Percentiles rank a stretch among this genome's conserved stretches.
Conservation (phyloP, 2,888 invertebrate species). For the Cheilosia variabilis region DNA sequence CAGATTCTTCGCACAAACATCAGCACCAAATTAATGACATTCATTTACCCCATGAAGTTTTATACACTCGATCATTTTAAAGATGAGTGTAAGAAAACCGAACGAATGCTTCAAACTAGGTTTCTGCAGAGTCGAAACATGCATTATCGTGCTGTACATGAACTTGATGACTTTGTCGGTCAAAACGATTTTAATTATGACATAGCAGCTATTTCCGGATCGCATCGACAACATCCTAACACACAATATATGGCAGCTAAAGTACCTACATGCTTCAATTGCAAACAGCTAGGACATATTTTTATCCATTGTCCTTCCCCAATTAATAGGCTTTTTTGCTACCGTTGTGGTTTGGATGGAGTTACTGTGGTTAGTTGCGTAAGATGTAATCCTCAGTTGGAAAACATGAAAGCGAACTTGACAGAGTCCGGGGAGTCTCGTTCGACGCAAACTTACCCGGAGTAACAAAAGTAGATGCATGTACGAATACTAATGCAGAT, state of each 20-base stretch:
- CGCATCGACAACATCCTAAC: background rate
- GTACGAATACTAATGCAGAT: background rate
- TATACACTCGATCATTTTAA: background rate
- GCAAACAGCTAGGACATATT: background rate
- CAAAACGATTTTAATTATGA: background rate
- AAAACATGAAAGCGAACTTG: background rate
- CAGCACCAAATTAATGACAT: background rate
- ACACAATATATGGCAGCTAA: background rate
- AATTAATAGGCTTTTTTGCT: conserved; percentile 12
- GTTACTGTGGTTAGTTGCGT: background rate
- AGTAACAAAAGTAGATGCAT: conserved; percentile 4
- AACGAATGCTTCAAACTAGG: background rate
- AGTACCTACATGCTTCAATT: background rate
- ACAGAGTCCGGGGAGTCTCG: conserved; percentile 2
- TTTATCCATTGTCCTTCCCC: background rate
- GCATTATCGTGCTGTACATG: background rate
- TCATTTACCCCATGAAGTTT: conserved; percentile 6
- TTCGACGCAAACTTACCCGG: conserved; percentile 12
- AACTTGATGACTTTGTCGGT: background rate
- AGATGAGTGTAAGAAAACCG: background rate
- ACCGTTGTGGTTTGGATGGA: background rate
- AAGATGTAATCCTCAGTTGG: background rate
- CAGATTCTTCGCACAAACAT: conserved; percentile 37
- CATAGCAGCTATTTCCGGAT: background rate
- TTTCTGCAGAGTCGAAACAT: conserved; percentile 2